phyloP scores from a whole-genome alignment of 2,888 invertebrate genomes.

The Creontiades dilutus region DNA sequence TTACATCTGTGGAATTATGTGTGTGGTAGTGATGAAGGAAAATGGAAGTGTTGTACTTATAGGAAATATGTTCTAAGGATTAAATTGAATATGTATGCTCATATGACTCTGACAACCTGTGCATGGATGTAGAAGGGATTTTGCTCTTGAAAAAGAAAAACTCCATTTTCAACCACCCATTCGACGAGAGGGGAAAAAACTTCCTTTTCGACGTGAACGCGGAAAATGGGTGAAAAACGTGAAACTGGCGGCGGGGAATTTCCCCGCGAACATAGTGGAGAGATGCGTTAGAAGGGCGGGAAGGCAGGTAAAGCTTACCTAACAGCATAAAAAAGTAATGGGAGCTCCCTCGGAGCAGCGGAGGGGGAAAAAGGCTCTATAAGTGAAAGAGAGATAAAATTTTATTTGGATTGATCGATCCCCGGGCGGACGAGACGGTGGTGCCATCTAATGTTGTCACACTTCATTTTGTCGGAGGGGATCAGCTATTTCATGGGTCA shows the following conservation, averaged over 20 bases:
- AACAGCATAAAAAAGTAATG: conserved; percentile 42
- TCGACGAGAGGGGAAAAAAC: background rate
- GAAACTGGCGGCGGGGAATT: background rate
- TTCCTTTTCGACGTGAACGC: background rate
- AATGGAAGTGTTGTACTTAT: background rate
- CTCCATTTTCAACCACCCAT: conserved; percentile 32
- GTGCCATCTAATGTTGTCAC: conserved; percentile 59
- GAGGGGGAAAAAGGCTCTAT: background rate
- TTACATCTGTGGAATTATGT: too few species aligned
- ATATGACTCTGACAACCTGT: background rate
- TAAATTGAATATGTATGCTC: background rate
- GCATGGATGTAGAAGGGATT: background rate
- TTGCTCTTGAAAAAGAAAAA: background rate
- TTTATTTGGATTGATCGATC: conserved; percentile 61
- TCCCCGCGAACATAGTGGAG: background rate
- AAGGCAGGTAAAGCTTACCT: conserved; percentile 36
- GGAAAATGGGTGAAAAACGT: background rate
- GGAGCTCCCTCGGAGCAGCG: background rate
- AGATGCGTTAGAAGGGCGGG: background rate
- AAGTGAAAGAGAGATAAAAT: conserved; percentile 58
- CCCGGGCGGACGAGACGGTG: conserved; percentile 44
- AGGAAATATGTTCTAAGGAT: background rate
- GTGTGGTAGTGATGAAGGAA: too few species aligned
- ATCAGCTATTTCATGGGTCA: conserved; percentile 60
- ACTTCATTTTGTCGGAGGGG: conserved; percentile 55